Percentiles rank a stretch among this genome's conserved stretches.
These are phyloP conservation scores for Corella eumyota DNA, from an alignment of 23 tunicate genomes.

Conservation along the genomic window DNA sequence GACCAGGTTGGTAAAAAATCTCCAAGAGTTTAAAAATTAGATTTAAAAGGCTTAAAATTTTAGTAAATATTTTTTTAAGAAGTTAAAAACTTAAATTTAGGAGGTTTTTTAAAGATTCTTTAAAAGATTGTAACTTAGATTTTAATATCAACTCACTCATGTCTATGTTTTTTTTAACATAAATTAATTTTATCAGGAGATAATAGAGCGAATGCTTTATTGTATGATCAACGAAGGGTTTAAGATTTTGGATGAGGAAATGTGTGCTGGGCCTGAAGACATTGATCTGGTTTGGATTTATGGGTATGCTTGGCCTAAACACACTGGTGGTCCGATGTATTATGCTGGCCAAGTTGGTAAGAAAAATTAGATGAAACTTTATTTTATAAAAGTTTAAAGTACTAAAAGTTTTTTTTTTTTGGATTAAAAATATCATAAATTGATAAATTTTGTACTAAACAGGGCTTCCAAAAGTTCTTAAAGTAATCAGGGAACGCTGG, in stretches of 20 bases:
- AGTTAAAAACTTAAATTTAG: too few species aligned
- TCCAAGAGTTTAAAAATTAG: too few species aligned
- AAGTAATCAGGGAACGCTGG: constrained; percentile 38
- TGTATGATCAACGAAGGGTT: constrained; percentile 82
- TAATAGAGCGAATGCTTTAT: constrained; percentile 48
- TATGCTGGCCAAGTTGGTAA: constrained; percentile 50
- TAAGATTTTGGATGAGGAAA: constrained; percentile 62
- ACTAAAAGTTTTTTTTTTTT: too few species aligned
- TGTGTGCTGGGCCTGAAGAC: constrained; percentile 29
- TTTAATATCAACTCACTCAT: not conserved
- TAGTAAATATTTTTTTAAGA: too few species aligned
- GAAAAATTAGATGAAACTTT: too few species aligned
- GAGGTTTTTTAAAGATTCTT: too few species aligned
- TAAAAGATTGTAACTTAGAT: not conserved
- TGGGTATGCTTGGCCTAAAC: constrained; percentile 73
- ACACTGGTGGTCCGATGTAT: constrained; percentile 79
- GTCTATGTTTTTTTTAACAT: not conserved
- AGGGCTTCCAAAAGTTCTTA: constrained; percentile 76
- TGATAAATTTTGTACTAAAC: too few species aligned
- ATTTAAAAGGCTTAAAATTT: too few species aligned
- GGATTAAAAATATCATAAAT: too few species aligned
- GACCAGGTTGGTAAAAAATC: constrained; percentile 26
- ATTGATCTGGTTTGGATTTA: constrained; percentile 60
- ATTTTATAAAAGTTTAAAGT: too few species aligned
- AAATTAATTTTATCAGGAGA: constrained; percentile 19